Percentiles rank a stretch among this genome's conserved stretches.
Evolutionary conservation across 2,797 vertebrate species (phyloP).

Genomic region (Darevskia mixta): DNA sequence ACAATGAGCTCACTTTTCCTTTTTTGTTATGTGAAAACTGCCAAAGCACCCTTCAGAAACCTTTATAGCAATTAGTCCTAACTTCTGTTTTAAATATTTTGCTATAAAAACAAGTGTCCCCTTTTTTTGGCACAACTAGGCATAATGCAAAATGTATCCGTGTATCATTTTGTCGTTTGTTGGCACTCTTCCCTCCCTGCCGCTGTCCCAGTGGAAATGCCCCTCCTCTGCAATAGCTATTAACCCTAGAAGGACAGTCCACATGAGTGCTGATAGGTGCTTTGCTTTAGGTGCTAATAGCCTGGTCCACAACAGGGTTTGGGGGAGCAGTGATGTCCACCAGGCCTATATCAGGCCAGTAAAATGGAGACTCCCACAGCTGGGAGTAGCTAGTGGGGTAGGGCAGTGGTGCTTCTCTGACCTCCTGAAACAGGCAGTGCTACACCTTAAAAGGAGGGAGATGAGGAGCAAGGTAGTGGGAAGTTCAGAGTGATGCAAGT

Average conservation of each 20-base stretch:
- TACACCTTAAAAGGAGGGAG: background rate
- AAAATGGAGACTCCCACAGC: too few species aligned
- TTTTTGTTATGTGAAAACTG: background rate
- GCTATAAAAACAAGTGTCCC: slow-evolving; percentile 7
- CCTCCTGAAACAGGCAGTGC: background rate
- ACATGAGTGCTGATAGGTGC: too few species aligned
- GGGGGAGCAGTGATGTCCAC: too few species aligned
- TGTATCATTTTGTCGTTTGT: background rate
- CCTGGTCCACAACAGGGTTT: background rate
- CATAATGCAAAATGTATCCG: background rate
- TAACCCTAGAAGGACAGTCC: background rate
- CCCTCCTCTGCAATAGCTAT: background rate
- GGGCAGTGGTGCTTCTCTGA: background rate
- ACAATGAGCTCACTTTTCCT: background rate
- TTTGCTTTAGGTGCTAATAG: background rate
- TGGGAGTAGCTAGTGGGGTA: background rate
- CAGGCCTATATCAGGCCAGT: too few species aligned
- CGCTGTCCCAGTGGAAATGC: background rate
- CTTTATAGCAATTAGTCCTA: slow-evolving; percentile 53
- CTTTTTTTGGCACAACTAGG: background rate
- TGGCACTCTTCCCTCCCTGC: background rate
- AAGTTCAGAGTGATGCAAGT: too few species aligned
- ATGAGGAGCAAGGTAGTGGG: too few species aligned
- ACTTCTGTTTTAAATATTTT: slow-evolving; percentile 63
- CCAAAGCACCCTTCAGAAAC: slow-evolving; percentile 22